Base-by-base conservation (phyloP, 2,797 vertebrate species). In the Falco peregrinus region DNA sequence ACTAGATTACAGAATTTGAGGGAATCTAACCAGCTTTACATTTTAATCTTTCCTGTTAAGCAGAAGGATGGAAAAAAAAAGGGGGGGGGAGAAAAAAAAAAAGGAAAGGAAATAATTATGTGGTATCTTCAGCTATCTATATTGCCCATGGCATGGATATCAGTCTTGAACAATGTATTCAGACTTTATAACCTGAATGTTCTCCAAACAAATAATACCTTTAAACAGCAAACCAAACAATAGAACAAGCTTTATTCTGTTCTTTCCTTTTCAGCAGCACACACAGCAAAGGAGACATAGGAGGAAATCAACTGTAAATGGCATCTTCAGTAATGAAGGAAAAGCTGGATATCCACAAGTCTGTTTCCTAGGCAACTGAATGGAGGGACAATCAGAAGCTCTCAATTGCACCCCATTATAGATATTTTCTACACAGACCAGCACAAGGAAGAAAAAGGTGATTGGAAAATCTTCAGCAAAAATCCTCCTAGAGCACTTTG, bases 291-390 rank as follows among this genome's bases (percentile, higher is more conserved):
- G 93, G 91, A 94, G 86, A 93, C 76, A 91, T 77, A 75, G 83
- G 81, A 96, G 86, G 93, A 96, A 97, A 97, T 96, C 97, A 95
- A 69, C 91, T 82, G 47, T 93, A 96, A 98, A 97, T 96, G 96
- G 95, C 94, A 95, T 97, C 94, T 96, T 96, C 81, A 90, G 90
- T 97, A 98, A 97, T 95, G 97, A 96, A 96, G 96, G 93, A 89
- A 96, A 96, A 96, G 88, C 94, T 80, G 83, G 95, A 86, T 97
- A 97, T 97, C 97, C 95, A 96, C 96, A 96, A 95, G 97, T 89
- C 87, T 63, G 97, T 98, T 98, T 97, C 98, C 98, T 95, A 96
- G 98, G 98, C 96, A 98, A 98, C 98, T 71, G 54, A 56, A 81
- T 63, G 77, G 87, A 94, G 76, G 97, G 96, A 96, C 96, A 95